Evolutionary conservation across 2,797 vertebrate species (phyloP).

Genomic region (Urocyon cinereoargenteus): DNA sequence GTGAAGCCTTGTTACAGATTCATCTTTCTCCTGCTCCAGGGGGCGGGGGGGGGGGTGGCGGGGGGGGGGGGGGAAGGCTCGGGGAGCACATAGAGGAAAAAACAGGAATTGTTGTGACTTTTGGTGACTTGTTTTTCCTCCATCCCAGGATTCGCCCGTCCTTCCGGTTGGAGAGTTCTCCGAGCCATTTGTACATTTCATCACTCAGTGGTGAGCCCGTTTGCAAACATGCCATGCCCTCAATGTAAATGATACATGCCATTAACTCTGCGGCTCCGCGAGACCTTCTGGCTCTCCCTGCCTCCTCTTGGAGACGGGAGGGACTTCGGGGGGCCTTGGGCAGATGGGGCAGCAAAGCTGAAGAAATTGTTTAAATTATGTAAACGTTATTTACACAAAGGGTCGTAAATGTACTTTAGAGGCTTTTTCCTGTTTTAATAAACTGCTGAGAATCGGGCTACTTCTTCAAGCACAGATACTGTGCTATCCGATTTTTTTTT

Average conservation of each 20-base stretch:
- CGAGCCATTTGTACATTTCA: slow-evolving; percentile 98
- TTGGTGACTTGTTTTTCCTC: slow-evolving; percentile 81
- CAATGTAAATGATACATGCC: slow-evolving; percentile 88
- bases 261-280: slow-evolving; percentile 84
- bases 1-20: background rate
- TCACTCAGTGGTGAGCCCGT: slow-evolving; percentile 98
- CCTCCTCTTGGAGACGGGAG: slow-evolving; percentile 86
- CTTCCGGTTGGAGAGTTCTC: slow-evolving; percentile 97
- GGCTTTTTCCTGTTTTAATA: slow-evolving; percentile 86
- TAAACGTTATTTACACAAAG: slow-evolving; percentile 95
- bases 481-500: background rate
- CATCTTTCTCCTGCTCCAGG: slow-evolving; percentile 28
- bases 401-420: slow-evolving; percentile 82
- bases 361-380: slow-evolving; percentile 93
- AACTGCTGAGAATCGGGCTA: slow-evolving; percentile 74
- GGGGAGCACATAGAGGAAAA: background rate
- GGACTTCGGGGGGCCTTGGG: slow-evolving; percentile 88
- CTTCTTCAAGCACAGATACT: background rate
- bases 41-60: background rate
- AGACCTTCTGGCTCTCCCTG: slow-evolving; percentile 87
- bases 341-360: slow-evolving; percentile 90
- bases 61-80: fast-evolving
- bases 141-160: slow-evolving; percentile 95
- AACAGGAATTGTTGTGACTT: slow-evolving; percentile 83
- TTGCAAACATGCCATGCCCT: slow-evolving; percentile 85